Base-by-base conservation (phyloP, 2,797 vertebrate genomes). In the Echeneis naucrates region DNA sequence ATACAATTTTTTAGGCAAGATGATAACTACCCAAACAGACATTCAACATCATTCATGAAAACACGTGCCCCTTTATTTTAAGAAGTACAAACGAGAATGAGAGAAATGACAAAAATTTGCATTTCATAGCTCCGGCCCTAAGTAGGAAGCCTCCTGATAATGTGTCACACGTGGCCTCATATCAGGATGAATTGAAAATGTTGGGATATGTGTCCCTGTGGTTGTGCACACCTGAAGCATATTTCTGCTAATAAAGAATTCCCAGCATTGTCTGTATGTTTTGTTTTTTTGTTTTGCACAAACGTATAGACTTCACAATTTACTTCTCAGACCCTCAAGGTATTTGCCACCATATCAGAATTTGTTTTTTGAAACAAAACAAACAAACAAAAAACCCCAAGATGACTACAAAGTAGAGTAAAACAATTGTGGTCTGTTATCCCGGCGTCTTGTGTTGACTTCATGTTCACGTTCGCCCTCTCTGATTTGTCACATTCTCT, bases 111-210 rank as follows among this genome's bases (percentile, higher is more conserved):
- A 8, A 59, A n/a, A 73, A 68, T 54, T n/a, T 1, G 4, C 2
- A 13, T 33, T 12, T 17, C 32, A 8, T 56, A 79, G 76, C 27
- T 73, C 0, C 0, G 3, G 7, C 53, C 77, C 84, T 37, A 87
- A 84, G 74, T 83, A 83, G 35, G 16, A 81, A 26, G 66, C 87
- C 89, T 91, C 84, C 75, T 89, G 80, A 68, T n/a, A n/a, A n/a
- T n/a, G n/a, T n/a, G n/a, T n/a, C n/a, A n/a, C n/a, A n/a, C n/a
- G 68, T 45, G 64, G 66, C 45, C 68, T 45, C 17, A 51, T 77
- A 11, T 80, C 78, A 80, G 85, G 88, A 88, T 83, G 75, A 58
- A 37, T 71, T 61, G 3, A 76, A 78, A 37, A 69, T 69, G 56
- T 42, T 57, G 48, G 40, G 71, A 61, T 40, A 62, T 73, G 75